Conservation (phyloP, 1,140 invertebrate species). For the Aphelenchoides besseyi region DNA sequence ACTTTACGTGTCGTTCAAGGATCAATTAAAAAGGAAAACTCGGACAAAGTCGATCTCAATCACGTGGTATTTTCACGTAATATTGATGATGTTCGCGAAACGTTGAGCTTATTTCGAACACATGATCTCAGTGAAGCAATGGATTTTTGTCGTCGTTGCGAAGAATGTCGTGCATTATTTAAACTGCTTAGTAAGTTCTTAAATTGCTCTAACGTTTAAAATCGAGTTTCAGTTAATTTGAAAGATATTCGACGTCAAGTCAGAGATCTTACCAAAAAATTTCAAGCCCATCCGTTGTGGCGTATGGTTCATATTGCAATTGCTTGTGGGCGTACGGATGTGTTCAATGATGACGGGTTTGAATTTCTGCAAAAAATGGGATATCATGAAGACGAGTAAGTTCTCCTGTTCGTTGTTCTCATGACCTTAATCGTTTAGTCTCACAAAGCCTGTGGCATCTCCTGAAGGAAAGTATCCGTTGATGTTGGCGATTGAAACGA, state of each 20-base stretch:
- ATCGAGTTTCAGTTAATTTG: slow-evolving; percentile 25
- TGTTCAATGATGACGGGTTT: slow-evolving; percentile 46
- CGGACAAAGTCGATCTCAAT: background rate
- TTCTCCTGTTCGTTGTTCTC: background rate
- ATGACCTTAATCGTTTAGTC: slow-evolving; percentile 35
- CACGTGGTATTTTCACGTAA: slow-evolving; percentile 25
- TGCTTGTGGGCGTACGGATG: slow-evolving; percentile 35
- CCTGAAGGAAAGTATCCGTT: slow-evolving; percentile 58
- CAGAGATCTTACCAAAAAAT: slow-evolving; percentile 46
- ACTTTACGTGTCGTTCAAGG: slow-evolving; percentile 14
- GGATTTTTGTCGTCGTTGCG: slow-evolving; percentile 49
- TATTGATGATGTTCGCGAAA: slow-evolving; percentile 16
- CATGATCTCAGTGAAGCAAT: slow-evolving; percentile 41
- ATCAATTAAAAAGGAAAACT: background rate
- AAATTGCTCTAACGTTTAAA: background rate
- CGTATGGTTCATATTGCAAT: slow-evolving; percentile 48
- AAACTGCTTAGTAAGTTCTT: slow-evolving; percentile 34
- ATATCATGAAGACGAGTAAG: slow-evolving; percentile 48
- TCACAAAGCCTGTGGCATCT: slow-evolving; percentile 38
- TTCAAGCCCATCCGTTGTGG: slow-evolving; percentile 47
- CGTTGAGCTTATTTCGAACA: slow-evolving; percentile 30
- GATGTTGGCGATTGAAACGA: slow-evolving; percentile 57
- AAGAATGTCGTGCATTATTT: slow-evolving; percentile 48
- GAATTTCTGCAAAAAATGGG: slow-evolving; percentile 45
- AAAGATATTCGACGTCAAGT: slow-evolving; percentile 46